These are phyloP conservation scores for Pagetopsis macropterus DNA, from an alignment of 2,797 vertebrate genomes.

Conservation along the genomic window DNA sequence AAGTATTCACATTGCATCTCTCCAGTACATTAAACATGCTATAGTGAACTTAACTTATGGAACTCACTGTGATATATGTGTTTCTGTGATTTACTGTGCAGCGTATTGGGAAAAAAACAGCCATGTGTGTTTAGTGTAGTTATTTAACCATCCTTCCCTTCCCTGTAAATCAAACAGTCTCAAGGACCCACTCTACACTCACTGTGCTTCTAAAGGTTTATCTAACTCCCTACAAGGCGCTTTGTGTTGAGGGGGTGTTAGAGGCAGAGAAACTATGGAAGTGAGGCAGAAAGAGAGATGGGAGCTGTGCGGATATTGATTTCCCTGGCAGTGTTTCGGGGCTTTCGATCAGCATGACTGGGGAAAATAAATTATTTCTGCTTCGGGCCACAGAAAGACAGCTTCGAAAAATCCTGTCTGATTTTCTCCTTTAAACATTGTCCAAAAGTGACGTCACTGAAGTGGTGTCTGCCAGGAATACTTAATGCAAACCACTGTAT, in stretches of 20 bases:
- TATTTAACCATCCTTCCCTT: slow-evolving; percentile 29
- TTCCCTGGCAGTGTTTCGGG: slow-evolving; percentile 48
- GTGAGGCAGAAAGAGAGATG: slow-evolving; percentile 15
- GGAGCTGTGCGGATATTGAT: slow-evolving; percentile 46
- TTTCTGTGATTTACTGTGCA: slow-evolving; percentile 22
- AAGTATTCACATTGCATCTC: neutral
- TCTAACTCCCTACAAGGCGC: slow-evolving; percentile 48
- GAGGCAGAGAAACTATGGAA: slow-evolving; percentile 23
- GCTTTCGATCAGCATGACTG: slow-evolving; percentile 56
- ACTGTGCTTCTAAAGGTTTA: slow-evolving; percentile 50
- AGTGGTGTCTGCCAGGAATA: slow-evolving; percentile 27
- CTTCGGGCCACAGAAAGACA: slow-evolving; percentile 44
- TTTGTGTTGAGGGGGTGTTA: slow-evolving; percentile 25
- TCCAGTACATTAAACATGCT: slow-evolving; percentile 10
- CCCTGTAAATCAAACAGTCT: slow-evolving; percentile 32
- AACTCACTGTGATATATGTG: slow-evolving; percentile 14
- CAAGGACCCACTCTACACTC: slow-evolving; percentile 30
- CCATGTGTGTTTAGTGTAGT: slow-evolving; percentile 12
- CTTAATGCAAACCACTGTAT: slow-evolving; percentile 20
- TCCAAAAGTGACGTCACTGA: slow-evolving; percentile 46
- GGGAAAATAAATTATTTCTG: slow-evolving; percentile 57
- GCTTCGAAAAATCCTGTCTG: slow-evolving; percentile 38
- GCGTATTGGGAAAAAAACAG: slow-evolving; percentile 3
- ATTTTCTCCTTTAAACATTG: slow-evolving; percentile 46
- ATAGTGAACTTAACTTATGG: neutral